Evolutionary conservation across 2,797 vertebrate genomes (phyloP).

Genomic region (Lindbergichthys nudifrons): DNA sequence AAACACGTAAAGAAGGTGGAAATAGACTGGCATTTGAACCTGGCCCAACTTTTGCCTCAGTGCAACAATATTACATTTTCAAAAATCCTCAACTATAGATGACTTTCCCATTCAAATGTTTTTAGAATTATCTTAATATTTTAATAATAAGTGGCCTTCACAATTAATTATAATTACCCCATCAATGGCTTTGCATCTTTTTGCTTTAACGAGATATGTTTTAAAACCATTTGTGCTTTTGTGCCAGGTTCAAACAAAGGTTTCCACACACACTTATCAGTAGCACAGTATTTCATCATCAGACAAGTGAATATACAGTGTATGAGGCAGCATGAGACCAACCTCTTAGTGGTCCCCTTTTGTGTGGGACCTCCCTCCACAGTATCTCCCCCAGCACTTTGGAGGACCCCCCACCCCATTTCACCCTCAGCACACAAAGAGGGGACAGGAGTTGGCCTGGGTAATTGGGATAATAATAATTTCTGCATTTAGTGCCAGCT

Average conservation of each 20-base stretch:
- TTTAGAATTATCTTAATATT: constrained; percentile 9
- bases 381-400: constrained; percentile 45
- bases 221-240: constrained; percentile 6
- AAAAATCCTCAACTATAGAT: too few relatives aligned
- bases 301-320: constrained; percentile 47
- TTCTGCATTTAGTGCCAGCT: constrained; percentile 84
- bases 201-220: constrained; percentile 9
- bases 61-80: background rate
- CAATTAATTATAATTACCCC: background rate
- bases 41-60: background rate
- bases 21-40: background rate
- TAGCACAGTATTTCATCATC: constrained; percentile 35
- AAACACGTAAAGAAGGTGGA: background rate
- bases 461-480: constrained; percentile 87
- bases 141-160: background rate
- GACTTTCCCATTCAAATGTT: constrained; percentile 9
- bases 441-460: constrained; percentile 67
- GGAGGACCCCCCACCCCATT: constrained; percentile 28
- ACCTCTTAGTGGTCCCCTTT: constrained; percentile 52
- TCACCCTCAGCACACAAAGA: constrained; percentile 63
- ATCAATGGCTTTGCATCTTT: constrained; percentile 5
- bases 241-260: constrained; percentile 9
- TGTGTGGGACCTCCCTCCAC: constrained; percentile 56
- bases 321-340: constrained; percentile 45
- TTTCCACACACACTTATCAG: constrained; percentile 2